Base-by-base conservation (phyloP, 2,113 vertebrate genomes). In the Caranx ignobilis region DNA sequence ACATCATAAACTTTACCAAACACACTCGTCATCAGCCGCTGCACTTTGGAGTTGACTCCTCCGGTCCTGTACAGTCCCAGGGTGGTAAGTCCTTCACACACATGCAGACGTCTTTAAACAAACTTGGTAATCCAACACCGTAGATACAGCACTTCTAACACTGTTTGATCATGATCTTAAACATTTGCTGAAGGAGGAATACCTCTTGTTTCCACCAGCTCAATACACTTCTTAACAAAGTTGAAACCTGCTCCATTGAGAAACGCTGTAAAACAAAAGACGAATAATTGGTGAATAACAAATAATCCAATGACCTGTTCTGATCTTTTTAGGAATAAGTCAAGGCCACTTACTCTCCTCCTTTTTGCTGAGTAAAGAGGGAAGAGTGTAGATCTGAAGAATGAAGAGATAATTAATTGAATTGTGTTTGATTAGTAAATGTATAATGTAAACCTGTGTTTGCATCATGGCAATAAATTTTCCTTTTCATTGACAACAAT, bases 21-120 rank as follows among this genome's bases (percentile, higher is more conserved):
- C 65, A 96, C 91, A 15, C 96, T 97, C 11, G 96, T 97, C 98
- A 99, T 99, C 85, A 99, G 89, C 74, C 98, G 96, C 91, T 99
- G 98, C 19, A 99, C 98, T 93, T 99, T 99, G 55, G 98, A 99
- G 88, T 99, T 99, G 43, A 99, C 98, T 13, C 98, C 98, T 66
- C 97, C 97, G 85, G 97, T 99, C 92, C 98, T 96, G 94, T 99
- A 99, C 11, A 99, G 94, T 2, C 98, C 98, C 90, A 98, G 93
- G 21, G 96, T 96, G 69, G 95, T 97, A 81, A 99, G 96, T 45
- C 98, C 98, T 99, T 39, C 26, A 66, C 56, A 64, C 61, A 84
- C 32, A 75, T 1, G 12, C 11, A 84, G 0, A 75, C 6, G 21
- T 8, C 10, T 50, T 57, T 63, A 55, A 34, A 62, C 1, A 41